phyloP scores from a whole-genome alignment of 2,888 invertebrate genomes.

The Coenonympha glycerion region DNA sequence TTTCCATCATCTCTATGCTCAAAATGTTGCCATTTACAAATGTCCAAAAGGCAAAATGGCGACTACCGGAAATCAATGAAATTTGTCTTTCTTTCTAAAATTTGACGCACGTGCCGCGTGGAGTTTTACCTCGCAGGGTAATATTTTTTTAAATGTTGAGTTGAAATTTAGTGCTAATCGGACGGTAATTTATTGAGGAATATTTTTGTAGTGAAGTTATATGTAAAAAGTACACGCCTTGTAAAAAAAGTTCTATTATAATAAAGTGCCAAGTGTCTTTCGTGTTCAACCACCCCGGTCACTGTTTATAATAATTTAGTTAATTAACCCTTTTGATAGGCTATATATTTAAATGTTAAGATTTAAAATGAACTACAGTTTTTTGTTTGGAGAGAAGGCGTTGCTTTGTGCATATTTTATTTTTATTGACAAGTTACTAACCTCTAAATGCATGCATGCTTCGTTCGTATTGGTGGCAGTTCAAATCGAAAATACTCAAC shows the following conservation, averaged over 20 bases:
- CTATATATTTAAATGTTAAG: neutral
- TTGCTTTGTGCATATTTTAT: neutral
- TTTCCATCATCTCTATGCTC: no score
- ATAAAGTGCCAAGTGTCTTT: neutral
- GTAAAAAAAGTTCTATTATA: conserved; percentile 43
- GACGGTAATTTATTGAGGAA: conserved; percentile 33
- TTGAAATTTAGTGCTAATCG: conserved; percentile 40
- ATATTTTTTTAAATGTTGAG: conserved; percentile 47
- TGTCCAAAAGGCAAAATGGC: conserved; percentile 59
- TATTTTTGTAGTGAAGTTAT: conserved; percentile 41
- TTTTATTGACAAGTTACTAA: neutral
- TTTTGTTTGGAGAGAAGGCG: neutral
- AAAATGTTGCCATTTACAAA: conserved; percentile 45
- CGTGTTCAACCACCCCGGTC: neutral
- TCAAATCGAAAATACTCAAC: no score
- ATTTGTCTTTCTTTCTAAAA: conserved; percentile 68
- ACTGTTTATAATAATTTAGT: neutral
- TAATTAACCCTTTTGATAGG: neutral
- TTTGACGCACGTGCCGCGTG: conserved; percentile 77
- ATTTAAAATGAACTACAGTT: neutral
- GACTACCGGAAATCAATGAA: conserved; percentile 57
- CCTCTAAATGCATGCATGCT: neutral
- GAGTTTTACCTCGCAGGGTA: conserved; percentile 73
- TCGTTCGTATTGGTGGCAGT: neutral
- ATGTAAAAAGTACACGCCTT: conserved; percentile 34